Base-by-base conservation (phyloP, 2,888 invertebrate species). In the Apodemia duryi region DNA sequence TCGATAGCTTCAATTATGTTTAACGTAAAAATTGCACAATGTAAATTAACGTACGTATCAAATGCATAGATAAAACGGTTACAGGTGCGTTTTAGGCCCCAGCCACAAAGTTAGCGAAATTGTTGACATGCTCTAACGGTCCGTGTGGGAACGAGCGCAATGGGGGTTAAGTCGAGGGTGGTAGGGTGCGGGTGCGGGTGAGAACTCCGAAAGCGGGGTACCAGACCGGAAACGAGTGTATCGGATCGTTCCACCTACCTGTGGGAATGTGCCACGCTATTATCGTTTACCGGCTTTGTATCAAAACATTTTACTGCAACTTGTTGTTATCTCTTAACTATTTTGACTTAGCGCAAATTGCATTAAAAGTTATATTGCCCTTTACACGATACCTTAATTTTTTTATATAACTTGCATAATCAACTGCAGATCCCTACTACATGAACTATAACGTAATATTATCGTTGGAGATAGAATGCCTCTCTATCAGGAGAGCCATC, bases 231-330 rank as follows among this genome's bases (percentile, higher is more conserved):
- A 90, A 82, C 80, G 81, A 77, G 78, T 84, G 85, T 82, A 81
- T 82, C 81, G 83, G 85, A 84, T 83, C 88, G 83, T 81, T 83
- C 83, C 77, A 72, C 75, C 73, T 89, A 89, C 88, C 91, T 91
- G 89, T 90, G 90, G 83, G 88, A 90, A 88, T 85, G 82, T 80
- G 72, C 73, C 73, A 74, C 73, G 77, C 81, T 79, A 84, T 86
- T 86, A 84, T 78, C 74, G 75, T 74, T 71, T 72, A 71, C 72
- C 72, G 65, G 70, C 71, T 76, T 74, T 68, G 70, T 65, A 71
- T 74, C 70, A 75, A 71, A 75, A 74, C 74, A 71, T 79, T 74
- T 70, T 74, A 76, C 72, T 75, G 76, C 77, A 71, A 66, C 72
- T 73, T 77, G 74, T 75, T 70, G 69, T 64, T 69, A 74, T 73